Evolutionary conservation across 2,888 invertebrate genomes (phyloP), one percentile per base, ranked within the genome.

Genomic region (Euzetes globulus): DNA sequence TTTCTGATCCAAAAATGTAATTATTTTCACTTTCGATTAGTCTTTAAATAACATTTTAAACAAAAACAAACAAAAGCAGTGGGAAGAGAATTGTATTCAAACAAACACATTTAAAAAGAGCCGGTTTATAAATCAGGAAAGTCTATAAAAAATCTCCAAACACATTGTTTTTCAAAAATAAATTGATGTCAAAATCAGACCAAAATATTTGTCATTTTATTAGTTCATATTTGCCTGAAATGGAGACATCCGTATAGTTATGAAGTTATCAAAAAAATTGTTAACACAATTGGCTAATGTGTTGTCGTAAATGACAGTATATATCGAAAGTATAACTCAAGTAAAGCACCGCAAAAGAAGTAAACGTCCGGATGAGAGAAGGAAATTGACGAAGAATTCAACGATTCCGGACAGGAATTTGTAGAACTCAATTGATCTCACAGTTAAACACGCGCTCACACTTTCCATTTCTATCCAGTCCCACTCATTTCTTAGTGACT

Each of bases 361-460:
- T 41, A 68, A 71, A 71, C 52, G 71, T 71, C 71, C 71, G 71
- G 71, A 71, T 71, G 71, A 71, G 55, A 19, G 55, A 55, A 71
- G 71, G 71, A 71, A 71, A 71, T 71, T 71, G 71, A 55, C 52
- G 52, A 50, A 47, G 50, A 71, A 71, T 71, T 71, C 71, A 50
- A 71, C 71, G 22, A 71, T 71, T 71, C 71, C 71, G 47, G 68
- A 37, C 71, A 50, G 71, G 71, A 71, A 71, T 71, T 50, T 50
- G 52, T 55, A 71, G 50, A 9, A 71, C 41, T 71, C 50, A 19
- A 71, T 71, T 71, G 71, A 71, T 55, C 45, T 71, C 22, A 33
- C 22, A 33, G 33, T 33, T n/a, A 50, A 71, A 50, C 63, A 63
- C 29, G n/a, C 63, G 17, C 19, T 27, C 25, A 27, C 27, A 27